phyloP scores from a whole-genome alignment of 1,140 invertebrate genomes.

The Ceratitis capitata region DNA sequence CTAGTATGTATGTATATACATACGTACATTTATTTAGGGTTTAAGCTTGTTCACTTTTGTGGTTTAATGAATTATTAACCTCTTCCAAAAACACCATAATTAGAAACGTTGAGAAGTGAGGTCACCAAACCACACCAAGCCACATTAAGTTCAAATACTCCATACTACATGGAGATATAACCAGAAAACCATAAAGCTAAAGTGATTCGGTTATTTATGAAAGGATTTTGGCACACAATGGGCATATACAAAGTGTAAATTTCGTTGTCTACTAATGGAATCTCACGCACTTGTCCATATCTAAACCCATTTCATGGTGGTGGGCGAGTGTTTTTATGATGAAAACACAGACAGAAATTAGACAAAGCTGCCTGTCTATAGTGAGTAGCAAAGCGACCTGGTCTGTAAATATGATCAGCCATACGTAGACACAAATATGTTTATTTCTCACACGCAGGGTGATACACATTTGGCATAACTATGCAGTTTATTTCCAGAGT shows the following conservation, averaged over 20 bases:
- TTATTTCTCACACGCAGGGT: not conserved
- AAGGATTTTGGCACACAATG: not conserved
- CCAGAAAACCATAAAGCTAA: not conserved
- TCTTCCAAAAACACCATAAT: too few species aligned
- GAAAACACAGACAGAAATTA: not conserved
- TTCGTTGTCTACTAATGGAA: not conserved
- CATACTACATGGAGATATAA: not conserved
- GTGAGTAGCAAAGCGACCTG: not conserved
- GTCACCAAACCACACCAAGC: not conserved
- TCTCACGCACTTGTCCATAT: not conserved
- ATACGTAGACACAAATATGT: not conserved
- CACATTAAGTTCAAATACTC: not conserved
- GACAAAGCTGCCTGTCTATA: not conserved
- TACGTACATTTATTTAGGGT: too few species aligned
- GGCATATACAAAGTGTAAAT: not conserved
- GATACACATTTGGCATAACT: too few species aligned
- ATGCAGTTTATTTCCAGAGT: not conserved
- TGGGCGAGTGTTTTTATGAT: not conserved
- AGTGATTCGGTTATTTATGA: not conserved
- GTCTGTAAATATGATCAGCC: not conserved
- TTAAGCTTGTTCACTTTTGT: too few species aligned
- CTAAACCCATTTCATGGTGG: not conserved
- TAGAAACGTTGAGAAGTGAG: too few species aligned
- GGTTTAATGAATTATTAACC: too few species aligned
- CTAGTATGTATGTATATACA: too few species aligned